Evolutionary conservation across 2,113 vertebrate species (phyloP).

Genomic region (Machaerirhynchus nigripectus): DNA sequence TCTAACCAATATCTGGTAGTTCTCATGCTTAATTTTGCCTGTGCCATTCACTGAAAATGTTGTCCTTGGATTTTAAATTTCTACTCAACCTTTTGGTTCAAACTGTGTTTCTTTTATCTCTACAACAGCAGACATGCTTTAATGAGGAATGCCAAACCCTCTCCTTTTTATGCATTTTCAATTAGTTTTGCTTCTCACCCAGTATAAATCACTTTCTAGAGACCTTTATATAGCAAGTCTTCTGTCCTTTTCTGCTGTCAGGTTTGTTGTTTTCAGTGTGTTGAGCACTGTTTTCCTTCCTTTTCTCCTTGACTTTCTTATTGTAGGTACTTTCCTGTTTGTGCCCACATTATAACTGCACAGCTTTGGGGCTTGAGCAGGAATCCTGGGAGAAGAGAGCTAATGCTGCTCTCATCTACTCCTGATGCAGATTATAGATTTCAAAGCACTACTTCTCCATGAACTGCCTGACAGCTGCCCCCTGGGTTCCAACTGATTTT

Average conservation of each 20-base stretch:
- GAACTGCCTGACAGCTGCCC: not conserved
- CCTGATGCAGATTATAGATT: not conserved
- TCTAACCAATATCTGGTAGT: not conserved
- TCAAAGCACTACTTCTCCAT: not conserved
- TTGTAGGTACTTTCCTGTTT: not conserved
- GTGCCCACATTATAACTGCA: not conserved
- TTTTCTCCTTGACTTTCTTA: not conserved
- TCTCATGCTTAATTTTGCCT: not conserved
- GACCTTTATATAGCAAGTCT: not conserved
- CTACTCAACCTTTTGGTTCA: not conserved
- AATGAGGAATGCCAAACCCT: constrained; percentile 30
- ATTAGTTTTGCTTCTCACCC: constrained; percentile 50
- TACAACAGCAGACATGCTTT: constrained; percentile 21
- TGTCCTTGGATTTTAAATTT: constrained; percentile 23
- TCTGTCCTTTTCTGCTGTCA: constrained; percentile 16
- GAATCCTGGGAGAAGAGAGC: not conserved
- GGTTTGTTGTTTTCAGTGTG: constrained; percentile 20
- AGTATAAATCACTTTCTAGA: constrained; percentile 43
- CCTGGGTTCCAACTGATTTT: not conserved
- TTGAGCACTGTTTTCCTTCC: not conserved
- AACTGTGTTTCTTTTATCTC: constrained; percentile 34
- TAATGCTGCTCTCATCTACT: not conserved
- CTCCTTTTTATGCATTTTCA: constrained; percentile 41
- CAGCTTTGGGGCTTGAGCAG: not conserved
- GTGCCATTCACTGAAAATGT: not conserved